phyloP scores from a whole-genome alignment of 2,888 invertebrate species.

The Cabera pusaria region DNA sequence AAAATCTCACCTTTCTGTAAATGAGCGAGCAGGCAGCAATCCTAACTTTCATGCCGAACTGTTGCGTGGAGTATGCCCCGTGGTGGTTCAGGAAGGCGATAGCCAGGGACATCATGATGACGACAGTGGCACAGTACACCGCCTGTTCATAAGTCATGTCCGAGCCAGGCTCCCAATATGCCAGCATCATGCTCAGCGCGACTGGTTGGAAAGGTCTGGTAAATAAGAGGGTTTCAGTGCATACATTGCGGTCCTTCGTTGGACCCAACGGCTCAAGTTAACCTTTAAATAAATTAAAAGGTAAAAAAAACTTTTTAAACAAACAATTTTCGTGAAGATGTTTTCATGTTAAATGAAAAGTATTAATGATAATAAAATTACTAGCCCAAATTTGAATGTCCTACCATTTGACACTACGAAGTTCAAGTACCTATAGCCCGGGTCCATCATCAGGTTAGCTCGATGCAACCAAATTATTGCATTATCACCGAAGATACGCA shows the following conservation, averaged over 20 bases:
- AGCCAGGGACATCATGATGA: conserved; percentile 80
- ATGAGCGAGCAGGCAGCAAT: conserved; percentile 92
- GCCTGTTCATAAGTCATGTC: conserved; percentile 82
- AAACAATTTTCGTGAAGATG: too few species aligned
- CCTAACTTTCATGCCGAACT: conserved; percentile 91
- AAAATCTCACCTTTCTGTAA: conserved; percentile 96
- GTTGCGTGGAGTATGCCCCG: conserved; percentile 86
- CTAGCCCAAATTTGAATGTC: too few species aligned
- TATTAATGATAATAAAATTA: too few species aligned
- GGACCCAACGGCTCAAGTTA: too few species aligned
- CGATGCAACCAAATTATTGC: too few species aligned
- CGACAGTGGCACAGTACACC: conserved; percentile 84
- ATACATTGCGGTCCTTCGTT: conserved; percentile 16
- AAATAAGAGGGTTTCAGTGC: conserved; percentile 31
- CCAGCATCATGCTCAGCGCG: conserved; percentile 85
- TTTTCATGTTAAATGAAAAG: too few species aligned
- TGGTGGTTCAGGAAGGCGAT: conserved; percentile 86
- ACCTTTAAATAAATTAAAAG: too few species aligned
- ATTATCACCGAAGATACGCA: too few species aligned
- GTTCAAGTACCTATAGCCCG: too few species aligned
- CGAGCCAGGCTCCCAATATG: conserved; percentile 84
- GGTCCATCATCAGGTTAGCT: too few species aligned
- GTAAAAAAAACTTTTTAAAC: too few species aligned
- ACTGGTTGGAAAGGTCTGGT: conserved; percentile 86
- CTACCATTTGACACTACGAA: too few species aligned